These are phyloP conservation scores for Lymantria dispar DNA, from an alignment of 2,888 invertebrate species.

Conservation along the genomic window DNA sequence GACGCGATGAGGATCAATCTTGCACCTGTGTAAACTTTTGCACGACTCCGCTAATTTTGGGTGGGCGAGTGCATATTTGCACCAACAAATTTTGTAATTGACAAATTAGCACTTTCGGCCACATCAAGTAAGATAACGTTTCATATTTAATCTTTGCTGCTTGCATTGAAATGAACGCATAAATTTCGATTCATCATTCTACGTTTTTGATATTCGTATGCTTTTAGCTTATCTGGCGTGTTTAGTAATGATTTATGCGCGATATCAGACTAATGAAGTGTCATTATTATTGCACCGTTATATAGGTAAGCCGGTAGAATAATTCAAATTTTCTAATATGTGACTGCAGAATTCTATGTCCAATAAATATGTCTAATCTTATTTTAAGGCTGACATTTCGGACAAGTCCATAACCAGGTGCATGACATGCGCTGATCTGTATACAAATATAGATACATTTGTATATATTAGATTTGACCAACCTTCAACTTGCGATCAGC, in stretches of 20 bases:
- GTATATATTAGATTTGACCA: slow-evolving; percentile 56
- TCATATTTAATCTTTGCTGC: slow-evolving; percentile 41
- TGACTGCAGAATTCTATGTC: slow-evolving; percentile 27
- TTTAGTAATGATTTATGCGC: slow-evolving; percentile 42
- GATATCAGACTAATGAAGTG: slow-evolving; percentile 35
- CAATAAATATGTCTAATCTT: slow-evolving; percentile 15
- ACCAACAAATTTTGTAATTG: slow-evolving; percentile 46
- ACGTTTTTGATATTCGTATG: slow-evolving; percentile 36
- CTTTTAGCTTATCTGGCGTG: slow-evolving; percentile 47
- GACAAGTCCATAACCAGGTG: slow-evolving; percentile 29
- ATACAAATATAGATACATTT: slow-evolving; percentile 44
- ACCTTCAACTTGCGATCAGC: slow-evolving; percentile 75
- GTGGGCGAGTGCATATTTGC: slow-evolving; percentile 72
- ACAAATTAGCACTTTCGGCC: slow-evolving; percentile 67
- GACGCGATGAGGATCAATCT: slow-evolving; percentile 37
- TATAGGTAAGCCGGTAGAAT: slow-evolving; percentile 23
- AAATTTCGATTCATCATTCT: slow-evolving; percentile 38
- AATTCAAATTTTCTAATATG: slow-evolving; percentile 22
- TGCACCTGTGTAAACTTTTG: slow-evolving; percentile 69
- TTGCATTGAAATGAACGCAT: slow-evolving; percentile 30
- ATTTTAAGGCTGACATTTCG: slow-evolving; percentile 30
- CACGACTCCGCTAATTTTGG: slow-evolving; percentile 44
- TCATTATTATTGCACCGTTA: slow-evolving; percentile 46
- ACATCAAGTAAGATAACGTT: slow-evolving; percentile 54
- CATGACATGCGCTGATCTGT: slow-evolving; percentile 31